Base-by-base conservation (phyloP, 1,140 invertebrate genomes). In the Neoseiulus cucumeris region DNA sequence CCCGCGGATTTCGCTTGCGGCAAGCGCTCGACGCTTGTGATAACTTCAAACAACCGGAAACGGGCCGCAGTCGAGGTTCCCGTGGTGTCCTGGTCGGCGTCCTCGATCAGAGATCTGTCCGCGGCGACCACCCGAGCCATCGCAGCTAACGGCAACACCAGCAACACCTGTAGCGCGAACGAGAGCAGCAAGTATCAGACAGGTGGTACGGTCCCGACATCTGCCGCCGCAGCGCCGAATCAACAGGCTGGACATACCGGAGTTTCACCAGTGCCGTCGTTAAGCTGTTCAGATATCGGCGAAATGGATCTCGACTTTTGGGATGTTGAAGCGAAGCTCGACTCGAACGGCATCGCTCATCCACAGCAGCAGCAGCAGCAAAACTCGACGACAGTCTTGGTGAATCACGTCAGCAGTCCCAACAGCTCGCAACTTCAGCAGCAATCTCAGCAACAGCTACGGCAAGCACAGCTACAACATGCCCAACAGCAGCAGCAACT, bases 241-340 rank as follows among this genome's bases (percentile, higher is more conserved):
- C 18, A 28, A 22, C 25, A 33, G 14, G 14, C 51, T 18, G 51
- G 51, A 9, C 51, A 59, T 33, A 69, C 67, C 9, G 69, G 70
- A 7, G 67, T 69, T 14, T 70, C 67, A 59, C 71, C 71, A 7
- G 72, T 71, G 66, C 70, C 67, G 64, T 69, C 69, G 64, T 65
- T 73, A 33, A 68, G 71, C 69, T 82, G 83, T 66, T 81, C 79
- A 7, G 80, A 80, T 55, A 77, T 82, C 73, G 75, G 85, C 73
- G 77, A 85, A 72, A 83, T 84, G 64, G 86, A 87, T 68, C 78
- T 88, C 47, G 87, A 89, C 69, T 79, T 89, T 66, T 90, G 87
- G 87, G 83, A 87, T 67, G 81, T 82, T 59, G 81, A 82, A 71
- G 73, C 80, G 42, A 78, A 39, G 33, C 33, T 79, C 69, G 72